These are phyloP conservation scores for Euwallacea similis DNA, from an alignment of 1,140 invertebrate species.

Conservation along the genomic window DNA sequence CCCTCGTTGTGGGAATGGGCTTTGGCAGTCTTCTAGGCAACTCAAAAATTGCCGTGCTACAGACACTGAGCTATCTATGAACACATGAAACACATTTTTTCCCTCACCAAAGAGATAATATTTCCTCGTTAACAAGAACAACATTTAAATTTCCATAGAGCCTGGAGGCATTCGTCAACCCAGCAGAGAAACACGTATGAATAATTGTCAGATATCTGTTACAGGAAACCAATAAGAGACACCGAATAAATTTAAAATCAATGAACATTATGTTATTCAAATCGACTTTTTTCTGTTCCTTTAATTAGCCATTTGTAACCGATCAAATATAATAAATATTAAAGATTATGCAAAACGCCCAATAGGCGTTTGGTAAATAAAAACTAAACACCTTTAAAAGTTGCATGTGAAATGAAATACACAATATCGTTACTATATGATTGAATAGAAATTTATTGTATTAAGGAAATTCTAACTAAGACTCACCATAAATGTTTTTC, in stretches of 20 bases:
- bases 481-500: too few species aligned
- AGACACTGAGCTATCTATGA: too few species aligned
- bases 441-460: slow-evolving; percentile 6
- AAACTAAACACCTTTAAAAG: slow-evolving; percentile 27
- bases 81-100: too few species aligned
- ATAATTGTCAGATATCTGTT: too few species aligned
- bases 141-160: too few species aligned
- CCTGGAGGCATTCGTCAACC: too few species aligned
- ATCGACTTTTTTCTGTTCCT: slow-evolving; percentile 19
- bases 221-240: neutral
- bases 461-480: slow-evolving; percentile 10
- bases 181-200: too few species aligned
- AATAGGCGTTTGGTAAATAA: slow-evolving; percentile 29
- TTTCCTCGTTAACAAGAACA: too few species aligned
- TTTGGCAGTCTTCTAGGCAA: too few species aligned
- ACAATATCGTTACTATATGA: slow-evolving; percentile 6
- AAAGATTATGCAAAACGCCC: slow-evolving; percentile 26
- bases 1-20: too few species aligned
- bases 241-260: slow-evolving; percentile 22
- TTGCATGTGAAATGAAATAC: slow-evolving; percentile 18
- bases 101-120: too few species aligned
- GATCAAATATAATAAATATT: slow-evolving; percentile 29
- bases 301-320: slow-evolving; percentile 30
- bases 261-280: slow-evolving; percentile 27
- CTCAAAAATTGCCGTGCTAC: too few species aligned